Conservation (phyloP, 2,888 invertebrate species). For the Seira musarum region DNA sequence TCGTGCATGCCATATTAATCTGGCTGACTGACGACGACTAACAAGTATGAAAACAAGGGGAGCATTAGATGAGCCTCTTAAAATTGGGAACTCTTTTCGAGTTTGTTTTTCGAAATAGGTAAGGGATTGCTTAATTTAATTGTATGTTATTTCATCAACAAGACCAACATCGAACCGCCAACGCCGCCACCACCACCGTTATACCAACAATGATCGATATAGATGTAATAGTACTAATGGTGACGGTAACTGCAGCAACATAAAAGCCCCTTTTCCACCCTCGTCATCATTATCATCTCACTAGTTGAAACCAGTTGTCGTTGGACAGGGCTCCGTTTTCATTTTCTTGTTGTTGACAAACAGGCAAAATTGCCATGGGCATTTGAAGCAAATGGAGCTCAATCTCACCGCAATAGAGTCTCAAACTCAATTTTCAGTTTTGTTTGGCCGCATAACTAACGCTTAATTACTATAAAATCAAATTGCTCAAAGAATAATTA, state of each 20-base stretch:
- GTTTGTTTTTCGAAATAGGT: no score
- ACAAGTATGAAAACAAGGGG: background rate
- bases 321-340: background rate
- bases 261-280: background rate
- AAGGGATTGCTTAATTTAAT: background rate
- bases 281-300: background rate
- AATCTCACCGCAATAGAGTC: no score
- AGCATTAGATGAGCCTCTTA: background rate
- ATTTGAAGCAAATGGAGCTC: no score
- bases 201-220: background rate
- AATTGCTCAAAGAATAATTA: conserved; percentile 21
- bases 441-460: background rate
- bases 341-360: no score
- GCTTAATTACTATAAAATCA: background rate
- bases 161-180: no score
- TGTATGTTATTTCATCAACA: background rate
- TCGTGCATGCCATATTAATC: background rate
- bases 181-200: background rate
- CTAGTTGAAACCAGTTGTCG: background rate
- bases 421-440: no score
- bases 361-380: no score
- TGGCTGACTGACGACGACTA: no score
- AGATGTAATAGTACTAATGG: background rate
- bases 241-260: background rate
- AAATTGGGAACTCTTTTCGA: background rate